phyloP scores from a whole-genome alignment of 2,113 vertebrate genomes.

The Myrmecophaga tridactyla region DNA sequence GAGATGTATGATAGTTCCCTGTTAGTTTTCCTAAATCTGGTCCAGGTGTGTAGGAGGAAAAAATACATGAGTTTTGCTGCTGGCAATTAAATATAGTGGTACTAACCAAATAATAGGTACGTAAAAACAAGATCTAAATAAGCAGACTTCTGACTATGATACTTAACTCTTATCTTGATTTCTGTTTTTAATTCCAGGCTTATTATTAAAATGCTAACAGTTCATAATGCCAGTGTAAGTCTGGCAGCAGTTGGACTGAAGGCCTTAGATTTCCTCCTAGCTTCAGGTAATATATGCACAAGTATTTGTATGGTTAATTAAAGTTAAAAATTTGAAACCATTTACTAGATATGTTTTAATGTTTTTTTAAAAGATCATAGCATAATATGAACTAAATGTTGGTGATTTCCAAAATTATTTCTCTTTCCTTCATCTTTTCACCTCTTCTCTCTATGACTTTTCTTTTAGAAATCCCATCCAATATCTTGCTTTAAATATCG shows the following conservation, averaged over 20 bases:
- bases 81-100: not conserved
- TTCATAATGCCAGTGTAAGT: conserved; percentile 83
- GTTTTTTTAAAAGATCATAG: not conserved
- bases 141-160: not conserved
- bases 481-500: not conserved
- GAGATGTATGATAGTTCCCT: not conserved
- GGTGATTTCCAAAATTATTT: not conserved
- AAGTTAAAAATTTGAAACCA: not conserved
- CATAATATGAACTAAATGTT: not conserved
- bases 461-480: not conserved
- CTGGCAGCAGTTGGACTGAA: conserved; percentile 87
- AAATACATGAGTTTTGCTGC: not conserved
- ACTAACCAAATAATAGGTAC: not conserved
- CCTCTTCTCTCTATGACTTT: not conserved
- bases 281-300: conserved; percentile 87
- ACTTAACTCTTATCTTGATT: not conserved
- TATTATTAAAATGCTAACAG: conserved; percentile 89
- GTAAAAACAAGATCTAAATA: not conserved
- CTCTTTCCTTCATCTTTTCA: not conserved
- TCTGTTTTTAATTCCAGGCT: conserved; percentile 83
- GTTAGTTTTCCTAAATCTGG: not conserved
- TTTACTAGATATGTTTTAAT: not conserved
- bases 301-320: conserved; percentile 24
- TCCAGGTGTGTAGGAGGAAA: not conserved
- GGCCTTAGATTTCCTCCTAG: conserved; percentile 89